These are phyloP conservation scores for Pygocentrus nattereri DNA, from an alignment of 2,797 vertebrate species.

Conservation along the genomic window DNA sequence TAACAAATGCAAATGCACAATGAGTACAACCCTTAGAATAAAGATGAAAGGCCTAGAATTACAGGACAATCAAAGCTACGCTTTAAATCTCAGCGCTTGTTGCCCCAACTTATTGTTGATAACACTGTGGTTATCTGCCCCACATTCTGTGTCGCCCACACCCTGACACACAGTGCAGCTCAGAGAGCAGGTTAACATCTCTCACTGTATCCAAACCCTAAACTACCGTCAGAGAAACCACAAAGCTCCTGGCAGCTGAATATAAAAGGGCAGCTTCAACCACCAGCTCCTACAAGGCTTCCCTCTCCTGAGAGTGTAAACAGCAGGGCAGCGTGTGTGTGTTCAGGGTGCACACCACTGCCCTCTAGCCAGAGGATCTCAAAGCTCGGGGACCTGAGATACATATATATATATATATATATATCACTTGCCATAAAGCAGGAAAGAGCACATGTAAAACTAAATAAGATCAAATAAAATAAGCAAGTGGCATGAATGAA, in stretches of 20 bases:
- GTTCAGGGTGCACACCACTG: conserved; percentile 22
- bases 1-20: conserved; percentile 12
- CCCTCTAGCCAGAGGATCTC: conserved; percentile 27
- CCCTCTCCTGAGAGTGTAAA: conserved; percentile 1
- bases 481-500: no score
- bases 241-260: background rate
- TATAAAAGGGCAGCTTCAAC: conserved; percentile 36
- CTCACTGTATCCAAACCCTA: conserved; percentile 27
- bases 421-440: no score
- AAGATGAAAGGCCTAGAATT: background rate
- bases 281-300: conserved; percentile 18
- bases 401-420: no score
- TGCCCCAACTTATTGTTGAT: background rate
- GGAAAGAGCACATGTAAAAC: no score
- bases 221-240: conserved; percentile 19
- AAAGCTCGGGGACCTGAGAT: background rate
- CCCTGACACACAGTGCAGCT: background rate
- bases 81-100: background rate
- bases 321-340: background rate
- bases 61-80: background rate
- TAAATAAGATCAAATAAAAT: no score
- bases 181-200: background rate
- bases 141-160: conserved; percentile 13
- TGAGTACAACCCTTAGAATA: background rate
- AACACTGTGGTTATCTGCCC: conserved; percentile 17